Evolutionary conservation across 2,113 vertebrate species (phyloP), one percentile per base, ranked within the genome.

Genomic region (Rhombomys opimus): DNA sequence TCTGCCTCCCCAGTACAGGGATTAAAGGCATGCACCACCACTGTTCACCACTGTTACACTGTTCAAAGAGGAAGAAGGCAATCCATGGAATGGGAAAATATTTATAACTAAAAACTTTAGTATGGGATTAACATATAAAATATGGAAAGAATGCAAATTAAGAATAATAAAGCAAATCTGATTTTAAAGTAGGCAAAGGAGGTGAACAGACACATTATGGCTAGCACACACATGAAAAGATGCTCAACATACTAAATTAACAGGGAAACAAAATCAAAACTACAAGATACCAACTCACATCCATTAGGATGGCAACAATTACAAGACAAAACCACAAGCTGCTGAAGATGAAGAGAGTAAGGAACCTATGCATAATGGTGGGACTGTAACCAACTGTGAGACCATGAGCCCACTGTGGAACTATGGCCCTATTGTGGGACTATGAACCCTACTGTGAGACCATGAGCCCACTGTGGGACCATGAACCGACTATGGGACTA

Each of bases 181-280:
- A 84, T 59, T 70, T 93, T 87, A 70, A 70, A 82, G 59, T 46
- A 20, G 85, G 46, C 63, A 77, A 89, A 72, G 32, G 81, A 35
- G 30, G 8, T 59, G 73, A 90, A 78, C 63, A 65, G 9, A 72
- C 15, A 65, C 6, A 68, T 13, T 20, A 90, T 4, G 41, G n/a
- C 46, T 57, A 90, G 63, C 17, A 76, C 61, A 65, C 61, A 67
- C 32, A 77, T 32, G 54, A 78, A 73, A 77, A 72, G 54, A 90
- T 86, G 72, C 65, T 88, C 63, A 85, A 27, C 46, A 52, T 65
- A 41, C 87, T 54, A 52, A 76, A 87, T 25, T 67, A 85, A 20
- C 54, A 94, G 67, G 73, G 59, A 88, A 67, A 41, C 52, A 14
- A 80, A 38, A 61, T 59, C 52, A 77, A 89, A 97, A 88, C 61